Base-by-base conservation (phyloP, 2,888 invertebrate genomes). In the Eupithecia exiguata region DNA sequence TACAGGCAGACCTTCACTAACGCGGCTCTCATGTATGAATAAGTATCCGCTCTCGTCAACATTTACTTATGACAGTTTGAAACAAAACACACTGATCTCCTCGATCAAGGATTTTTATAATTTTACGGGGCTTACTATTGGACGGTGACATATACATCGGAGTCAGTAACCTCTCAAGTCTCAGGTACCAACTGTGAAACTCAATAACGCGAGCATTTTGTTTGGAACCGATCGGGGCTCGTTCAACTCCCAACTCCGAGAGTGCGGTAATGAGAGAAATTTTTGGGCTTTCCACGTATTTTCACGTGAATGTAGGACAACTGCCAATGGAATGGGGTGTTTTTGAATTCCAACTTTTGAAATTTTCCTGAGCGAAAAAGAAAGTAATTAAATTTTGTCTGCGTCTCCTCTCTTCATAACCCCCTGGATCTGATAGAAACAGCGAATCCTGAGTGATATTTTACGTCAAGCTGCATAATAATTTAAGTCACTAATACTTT, bases 271-370 rank as follows among this genome's bases (percentile, higher is more conserved):
- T 58, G 58, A 58, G 25, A 18, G 1, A 36, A 36, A 65, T 65
- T 65, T 65, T 65, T 38, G 38, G 38, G 63, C 10, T 65, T 21
- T 36, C 63, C 63, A 65, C 63, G 38, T 65, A 38, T 36, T 65
- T 65, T 65, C 63, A 36, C 63, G n/a, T 65, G 12, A 65, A n/a
- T 36, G 63, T n/a, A 36, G 63, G 36, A 65, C n/a, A 62, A 40
- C 43, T 25, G 21, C 68, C 30, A 25, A 25, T 58, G 18, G 21
- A 65, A 38, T 65, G 18, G 63, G 63, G 18, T 65, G 63, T 38
- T 36, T 25, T 9, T 35, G 63, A 38, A 65, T 65, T 21, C n/a
- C 63, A 38, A 63, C 18, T 35, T 63, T n/a, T 63, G 63, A 63
- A 63, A 63, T 35, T 36, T 63, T 36, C 35, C 18, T 18, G 4